Base-by-base conservation (phyloP, 2,797 vertebrate species). In the Syngnathus rostellatus region DNA sequence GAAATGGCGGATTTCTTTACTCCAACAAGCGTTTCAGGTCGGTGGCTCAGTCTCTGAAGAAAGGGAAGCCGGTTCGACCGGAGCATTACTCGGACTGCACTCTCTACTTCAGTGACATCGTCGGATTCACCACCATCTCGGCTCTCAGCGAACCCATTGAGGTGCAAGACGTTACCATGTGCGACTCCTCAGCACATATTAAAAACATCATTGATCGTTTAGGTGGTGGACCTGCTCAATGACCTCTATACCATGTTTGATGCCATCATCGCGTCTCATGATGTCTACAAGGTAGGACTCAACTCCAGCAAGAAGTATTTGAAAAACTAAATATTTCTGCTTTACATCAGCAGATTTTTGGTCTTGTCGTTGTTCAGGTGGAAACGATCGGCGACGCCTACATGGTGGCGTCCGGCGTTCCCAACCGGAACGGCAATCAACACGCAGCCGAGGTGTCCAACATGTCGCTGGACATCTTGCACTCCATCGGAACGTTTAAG, bases 171-270 rank as follows among this genome's bases (percentile, higher is more conserved):
- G 46, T 17, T 16, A 2, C 11, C 41, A 3, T 9, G 41, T 43
- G 41, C 8, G 41, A 9, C 10, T 11, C 2, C 11, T 2, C 11
- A 9, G 8, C 2, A 9, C 41, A 9, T 43, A 10, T 43, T 43
- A 43, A 43, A 43, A 43, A 43, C 41, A 43, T 31, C 31, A 31
- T 31, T 31, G 31, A 31, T 31, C 31, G 31, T 31, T 31, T 31
- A 89, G 85, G 94, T 96, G 31, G 94, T 96, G 0, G 94, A 96
- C 46, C 87, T 96, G 2, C 92, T 95, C 25, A 95, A 95, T 0
- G 93, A 95, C 72, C 92, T 96, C 17, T 96, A 96, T 82, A 94
- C 93, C 0, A 89, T 92, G 79, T 96, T 96, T 3, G 94, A 96
- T n/a, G 93, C 93, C 87, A 95, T 96, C 82, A 95, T 96, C 0